Percentiles rank a stretch among this genome's conserved stretches.
phyloP scores from a whole-genome alignment of 2,797 vertebrate species.

The Pseudopleuronectes americanus region DNA sequence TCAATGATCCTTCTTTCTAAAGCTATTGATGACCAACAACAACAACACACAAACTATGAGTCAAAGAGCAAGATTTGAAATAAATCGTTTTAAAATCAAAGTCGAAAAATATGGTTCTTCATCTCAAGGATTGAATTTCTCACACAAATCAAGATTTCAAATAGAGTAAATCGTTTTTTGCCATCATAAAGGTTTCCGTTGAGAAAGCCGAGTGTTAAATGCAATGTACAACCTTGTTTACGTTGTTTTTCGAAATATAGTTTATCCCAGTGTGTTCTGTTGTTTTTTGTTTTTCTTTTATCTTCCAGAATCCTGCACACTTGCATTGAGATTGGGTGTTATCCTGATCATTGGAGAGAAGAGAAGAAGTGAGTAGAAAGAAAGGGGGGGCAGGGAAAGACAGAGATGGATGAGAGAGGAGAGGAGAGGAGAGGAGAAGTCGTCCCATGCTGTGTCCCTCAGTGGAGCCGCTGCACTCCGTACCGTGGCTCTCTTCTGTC shows the following conservation, averaged over 20 bases:
- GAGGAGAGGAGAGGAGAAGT: constrained; percentile 32
- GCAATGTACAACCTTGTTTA: constrained; percentile 73
- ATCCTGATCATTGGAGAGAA: constrained; percentile 75
- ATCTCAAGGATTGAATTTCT: constrained; percentile 64
- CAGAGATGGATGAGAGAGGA: constrained; percentile 21
- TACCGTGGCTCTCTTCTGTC: constrained; percentile 80
- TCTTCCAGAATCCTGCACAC: constrained; percentile 77
- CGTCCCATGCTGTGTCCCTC: constrained; percentile 63
- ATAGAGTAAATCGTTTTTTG: constrained; percentile 60
- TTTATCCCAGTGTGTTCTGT: constrained; percentile 71
- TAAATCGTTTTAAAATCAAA: constrained; percentile 42
- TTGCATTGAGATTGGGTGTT: constrained; percentile 69
- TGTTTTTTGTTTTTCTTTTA: constrained; percentile 48
- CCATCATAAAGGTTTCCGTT: constrained; percentile 71
- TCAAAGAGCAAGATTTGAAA: constrained; percentile 48
- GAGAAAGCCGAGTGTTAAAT: constrained; percentile 75
- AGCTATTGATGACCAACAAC: constrained; percentile 49
- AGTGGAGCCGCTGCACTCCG: constrained; percentile 80
- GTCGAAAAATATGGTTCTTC: constrained; percentile 71
- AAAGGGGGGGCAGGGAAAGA: constrained; percentile 3
- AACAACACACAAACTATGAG: constrained; percentile 55
- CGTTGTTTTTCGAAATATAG: constrained; percentile 76
- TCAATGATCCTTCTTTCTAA: constrained; percentile 36
- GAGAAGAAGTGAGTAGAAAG: constrained; percentile 21
- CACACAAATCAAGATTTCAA: constrained; percentile 71